Evolutionary conservation across 2,113 vertebrate genomes (phyloP).

Genomic region (Cisticola juncidis): DNA sequence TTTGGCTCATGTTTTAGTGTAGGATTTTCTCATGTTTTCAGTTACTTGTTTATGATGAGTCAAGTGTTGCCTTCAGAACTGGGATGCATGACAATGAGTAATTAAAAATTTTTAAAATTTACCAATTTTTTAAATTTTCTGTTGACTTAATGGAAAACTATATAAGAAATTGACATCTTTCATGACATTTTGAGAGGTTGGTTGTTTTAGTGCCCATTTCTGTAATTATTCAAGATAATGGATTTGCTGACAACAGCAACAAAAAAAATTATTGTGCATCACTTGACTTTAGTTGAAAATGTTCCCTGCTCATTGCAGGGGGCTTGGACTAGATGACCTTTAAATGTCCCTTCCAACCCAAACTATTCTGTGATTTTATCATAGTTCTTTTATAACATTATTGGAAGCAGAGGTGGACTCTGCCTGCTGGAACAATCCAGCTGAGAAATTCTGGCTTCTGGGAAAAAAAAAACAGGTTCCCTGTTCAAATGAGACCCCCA

Average conservation of each 20-base stretch:
- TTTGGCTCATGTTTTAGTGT: background rate
- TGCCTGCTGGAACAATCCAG: background rate
- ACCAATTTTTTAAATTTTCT: background rate
- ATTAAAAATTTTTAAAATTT: background rate
- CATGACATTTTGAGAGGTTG: background rate
- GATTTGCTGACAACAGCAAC: background rate
- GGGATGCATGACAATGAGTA: background rate
- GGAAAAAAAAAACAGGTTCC: background rate
- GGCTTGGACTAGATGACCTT: background rate
- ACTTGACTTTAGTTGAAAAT: background rate
- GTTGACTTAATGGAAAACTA: fast-evolving
- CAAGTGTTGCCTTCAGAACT: background rate
- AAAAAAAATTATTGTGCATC: background rate
- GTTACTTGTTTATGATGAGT: background rate
- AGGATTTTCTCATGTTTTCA: background rate
- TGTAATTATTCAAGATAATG: background rate
- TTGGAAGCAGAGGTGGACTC: background rate
- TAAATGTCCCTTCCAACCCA: background rate
- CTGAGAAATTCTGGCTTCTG: background rate
- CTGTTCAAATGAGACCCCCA: background rate
- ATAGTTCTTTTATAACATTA: background rate
- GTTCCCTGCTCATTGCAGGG: background rate
- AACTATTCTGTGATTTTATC: background rate
- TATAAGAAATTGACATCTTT: background rate
- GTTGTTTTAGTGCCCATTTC: background rate